Conservation (phyloP, 2,888 invertebrate species). For the Drosophila gaucha region DNA sequence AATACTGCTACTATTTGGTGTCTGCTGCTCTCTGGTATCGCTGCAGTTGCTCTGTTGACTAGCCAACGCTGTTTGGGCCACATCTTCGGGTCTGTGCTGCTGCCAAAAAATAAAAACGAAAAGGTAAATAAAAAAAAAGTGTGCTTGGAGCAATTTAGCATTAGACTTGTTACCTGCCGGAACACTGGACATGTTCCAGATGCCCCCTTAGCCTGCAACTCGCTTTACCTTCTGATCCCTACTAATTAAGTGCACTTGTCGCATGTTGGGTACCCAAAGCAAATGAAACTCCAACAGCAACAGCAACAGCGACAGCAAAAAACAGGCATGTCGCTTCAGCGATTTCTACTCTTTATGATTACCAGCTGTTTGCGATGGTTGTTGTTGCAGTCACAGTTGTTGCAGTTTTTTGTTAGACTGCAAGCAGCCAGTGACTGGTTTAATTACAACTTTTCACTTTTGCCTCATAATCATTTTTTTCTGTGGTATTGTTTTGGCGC, state of each 20-base stretch:
- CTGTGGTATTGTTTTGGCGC: constrained; percentile 34
- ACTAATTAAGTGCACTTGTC: constrained; percentile 80
- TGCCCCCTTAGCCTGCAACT: background rate
- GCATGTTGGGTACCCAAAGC: constrained; percentile 47
- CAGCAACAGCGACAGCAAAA: constrained; percentile 33
- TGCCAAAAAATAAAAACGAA: constrained; percentile 30
- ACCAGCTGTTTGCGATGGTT: constrained; percentile 38
- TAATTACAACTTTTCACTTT: constrained; percentile 83
- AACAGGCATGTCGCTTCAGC: constrained; percentile 54
- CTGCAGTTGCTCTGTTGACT: constrained; percentile 72
- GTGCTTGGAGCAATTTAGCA: constrained; percentile 48
- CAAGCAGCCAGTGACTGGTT: constrained; percentile 79
- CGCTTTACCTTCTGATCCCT: constrained; percentile 40
- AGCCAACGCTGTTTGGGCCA: constrained; percentile 76
- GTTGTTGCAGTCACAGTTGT: constrained; percentile 47
- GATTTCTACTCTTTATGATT: constrained; percentile 69
- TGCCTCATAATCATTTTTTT: constrained; percentile 74
- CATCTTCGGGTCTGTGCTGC: constrained; percentile 63
- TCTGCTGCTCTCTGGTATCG: constrained; percentile 65
- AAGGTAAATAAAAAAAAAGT: constrained; percentile 17
- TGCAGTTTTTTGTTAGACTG: constrained; percentile 40
- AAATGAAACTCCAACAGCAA: constrained; percentile 31
- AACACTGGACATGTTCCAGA: constrained; percentile 39
- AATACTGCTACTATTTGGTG: constrained; percentile 85
- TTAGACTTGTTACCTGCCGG: constrained; percentile 71